These are phyloP conservation scores for Mamestra configurata DNA, from an alignment of 1,140 invertebrate species.

Conservation along the genomic window DNA sequence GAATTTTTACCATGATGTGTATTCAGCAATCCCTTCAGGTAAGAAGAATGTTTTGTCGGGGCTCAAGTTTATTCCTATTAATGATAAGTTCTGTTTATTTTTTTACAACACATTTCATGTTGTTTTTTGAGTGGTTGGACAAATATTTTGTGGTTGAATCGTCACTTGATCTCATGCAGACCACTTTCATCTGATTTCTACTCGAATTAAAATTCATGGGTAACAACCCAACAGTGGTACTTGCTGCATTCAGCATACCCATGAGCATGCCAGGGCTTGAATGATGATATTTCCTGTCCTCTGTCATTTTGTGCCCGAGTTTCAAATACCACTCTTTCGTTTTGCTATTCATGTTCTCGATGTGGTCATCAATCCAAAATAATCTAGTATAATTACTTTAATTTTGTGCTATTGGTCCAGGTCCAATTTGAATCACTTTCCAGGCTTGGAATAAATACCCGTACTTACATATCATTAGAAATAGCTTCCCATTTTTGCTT, in stretches of 20 bases:
- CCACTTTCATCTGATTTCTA: conserved; percentile 2
- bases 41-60: not conserved
- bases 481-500: not conserved
- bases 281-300: not conserved
- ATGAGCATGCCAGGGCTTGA: conserved; percentile 6
- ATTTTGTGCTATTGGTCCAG: not conserved
- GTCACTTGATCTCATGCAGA: conserved; percentile 15
- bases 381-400: not conserved
- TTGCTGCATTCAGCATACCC: too few relatives aligned
- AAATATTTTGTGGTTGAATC: not conserved
- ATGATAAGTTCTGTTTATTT: not conserved
- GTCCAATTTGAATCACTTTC: conserved; percentile 7
- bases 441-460: conserved; percentile 23
- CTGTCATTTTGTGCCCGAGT: not conserved
- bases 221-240: not conserved
- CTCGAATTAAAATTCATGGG: not conserved
- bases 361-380: not conserved
- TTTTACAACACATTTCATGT: not conserved
- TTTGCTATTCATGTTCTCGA: not conserved
- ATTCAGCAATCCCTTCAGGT: not conserved
- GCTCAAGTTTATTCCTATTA: not conserved
- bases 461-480: conserved; percentile 3
- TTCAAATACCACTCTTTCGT: conserved; percentile 12
- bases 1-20: not conserved
- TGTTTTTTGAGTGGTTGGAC: not conserved